These are phyloP conservation scores for Hirundichthys speculiger DNA, from an alignment of 2,113 vertebrate species.

Conservation along the genomic window DNA sequence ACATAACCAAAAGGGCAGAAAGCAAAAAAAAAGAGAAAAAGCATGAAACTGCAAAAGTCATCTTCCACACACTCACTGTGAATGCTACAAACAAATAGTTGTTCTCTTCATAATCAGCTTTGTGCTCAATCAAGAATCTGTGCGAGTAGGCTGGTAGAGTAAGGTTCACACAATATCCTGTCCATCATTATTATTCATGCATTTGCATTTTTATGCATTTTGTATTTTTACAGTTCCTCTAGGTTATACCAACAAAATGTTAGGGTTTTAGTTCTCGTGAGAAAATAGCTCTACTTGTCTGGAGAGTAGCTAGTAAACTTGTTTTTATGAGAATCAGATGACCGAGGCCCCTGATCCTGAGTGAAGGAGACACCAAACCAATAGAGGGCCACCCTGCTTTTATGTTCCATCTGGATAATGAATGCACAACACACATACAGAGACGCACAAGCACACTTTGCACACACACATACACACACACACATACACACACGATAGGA, in stretches of 20 bases:
- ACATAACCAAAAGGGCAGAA: too few relatives aligned
- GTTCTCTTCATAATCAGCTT: too few relatives aligned
- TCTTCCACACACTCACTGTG: too few relatives aligned
- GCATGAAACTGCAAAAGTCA: too few relatives aligned
- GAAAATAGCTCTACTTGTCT: slow-evolving; percentile 22
- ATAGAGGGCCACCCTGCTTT: slow-evolving; percentile 85
- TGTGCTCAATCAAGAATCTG: too few relatives aligned
- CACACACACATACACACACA: not conserved
- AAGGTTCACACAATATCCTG: too few relatives aligned
- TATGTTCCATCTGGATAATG: slow-evolving; percentile 80
- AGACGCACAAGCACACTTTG: not conserved
- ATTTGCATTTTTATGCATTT: too few relatives aligned
- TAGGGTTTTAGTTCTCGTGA: not conserved
- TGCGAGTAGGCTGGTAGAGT: too few relatives aligned
- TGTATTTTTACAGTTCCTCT: not conserved
- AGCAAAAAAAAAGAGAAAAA: too few relatives aligned
- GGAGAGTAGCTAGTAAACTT: slow-evolving; percentile 86
- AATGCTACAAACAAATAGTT: too few relatives aligned
- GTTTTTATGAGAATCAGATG: slow-evolving; percentile 87
- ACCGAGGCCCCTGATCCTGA: slow-evolving; percentile 80
- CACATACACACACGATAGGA: slow-evolving; percentile 2
- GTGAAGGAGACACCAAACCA: slow-evolving; percentile 90
- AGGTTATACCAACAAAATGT: not conserved
- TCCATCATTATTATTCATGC: too few relatives aligned
- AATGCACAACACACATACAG: slow-evolving; percentile 18